Base-by-base conservation (phyloP, 2,888 invertebrate genomes). In the Chalcis sispes region DNA sequence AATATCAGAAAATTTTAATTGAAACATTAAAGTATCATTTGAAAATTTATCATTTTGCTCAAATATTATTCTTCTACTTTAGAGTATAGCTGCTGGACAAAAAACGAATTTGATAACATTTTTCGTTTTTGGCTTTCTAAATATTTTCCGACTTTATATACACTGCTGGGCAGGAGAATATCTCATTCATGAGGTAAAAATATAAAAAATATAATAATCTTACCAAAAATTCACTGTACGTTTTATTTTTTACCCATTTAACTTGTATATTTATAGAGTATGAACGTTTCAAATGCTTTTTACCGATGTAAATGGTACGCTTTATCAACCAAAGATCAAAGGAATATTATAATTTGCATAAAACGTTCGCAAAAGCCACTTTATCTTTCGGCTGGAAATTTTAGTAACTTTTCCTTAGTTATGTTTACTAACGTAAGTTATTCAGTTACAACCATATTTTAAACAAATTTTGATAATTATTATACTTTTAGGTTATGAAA, bases 131-230 rank as follows among this genome's bases (percentile, higher is more conserved):
- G 79, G 77, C 50, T 80, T 78, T 40, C 46, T 80, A 7, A 77
- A 77, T 52, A 75, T 80, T 52, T 42, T 75, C 36, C 72, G 79
- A 20, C 78, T 80, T 15, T 80, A 75, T 48, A 59, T 79, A 8
- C 79, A 79, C 58, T 80, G 80, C 56, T 75, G 75, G 46, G 78
- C 72, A 8, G 79, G 79, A 3, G 80, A 80, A 59, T 75, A 64
- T 56, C 66, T 80, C 1, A 78, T 79, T 29, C 70, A 77, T 10
- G 80, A 80, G 67, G 80, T 80, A 66, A 58, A 18, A n/a, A n/a
- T 40, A 15, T 50, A 10, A 13, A 20, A 0, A 61, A 13, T 1
- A 10, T 1, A 23, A 1, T 4, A 2, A 15, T 23, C 32, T 42
- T 4, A 3, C 1, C 15, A 27, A 50, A 27, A 20, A 29, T 40